Evolutionary conservation across 2,113 vertebrate species (phyloP), one percentile per base, ranked within the genome.

Genomic region (Clupea harengus): DNA sequence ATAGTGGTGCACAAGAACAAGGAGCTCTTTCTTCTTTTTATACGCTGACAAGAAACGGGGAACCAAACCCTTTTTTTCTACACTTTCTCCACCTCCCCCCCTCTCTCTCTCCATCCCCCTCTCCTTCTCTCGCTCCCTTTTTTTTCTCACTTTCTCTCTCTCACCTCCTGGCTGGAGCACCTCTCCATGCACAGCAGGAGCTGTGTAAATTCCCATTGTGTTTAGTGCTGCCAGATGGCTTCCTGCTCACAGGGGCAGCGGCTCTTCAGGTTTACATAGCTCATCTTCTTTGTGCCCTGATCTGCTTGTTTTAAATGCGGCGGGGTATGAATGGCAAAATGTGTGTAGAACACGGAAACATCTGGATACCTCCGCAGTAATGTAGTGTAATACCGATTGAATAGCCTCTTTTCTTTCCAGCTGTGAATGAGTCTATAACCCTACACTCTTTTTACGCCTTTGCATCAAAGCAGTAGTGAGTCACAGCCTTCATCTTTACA

Each of bases 161-260:
- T 78, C 72, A 15, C 13, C 72, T 39, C 72, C 72, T 28, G 64
- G 64, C 72, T 78, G 32, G 72, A 4, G 11, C 13, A 78, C 54
- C 22, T 20, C 54, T 60, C 3, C 18, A 20, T 22, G 54, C 54
- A 6, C 28, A 15, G 72, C 10, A 5, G 28, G 72, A 78, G 72
- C 25, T 32, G 11, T 78, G 72, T 78, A 39, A 39, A 78, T 78
- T 78, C 72, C 72, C 72, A 78, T 78, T 78, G 72, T 78, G 32
- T 78, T 78, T 78, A 78, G 72, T 78, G 72, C 72, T 78, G 72
- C 28, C 72, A 78, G 25, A 32, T 78, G 72, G 72, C 72, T 78
- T 32, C 72, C 11, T 17, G 25, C 32, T 17, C 72, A 78, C 4
- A 78, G 72, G 72, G 72, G 72, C 72, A 39, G 32, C 25, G 4